phyloP scores from a whole-genome alignment of 2,113 vertebrate genomes.

The Campylomormyrus tamandua region DNA sequence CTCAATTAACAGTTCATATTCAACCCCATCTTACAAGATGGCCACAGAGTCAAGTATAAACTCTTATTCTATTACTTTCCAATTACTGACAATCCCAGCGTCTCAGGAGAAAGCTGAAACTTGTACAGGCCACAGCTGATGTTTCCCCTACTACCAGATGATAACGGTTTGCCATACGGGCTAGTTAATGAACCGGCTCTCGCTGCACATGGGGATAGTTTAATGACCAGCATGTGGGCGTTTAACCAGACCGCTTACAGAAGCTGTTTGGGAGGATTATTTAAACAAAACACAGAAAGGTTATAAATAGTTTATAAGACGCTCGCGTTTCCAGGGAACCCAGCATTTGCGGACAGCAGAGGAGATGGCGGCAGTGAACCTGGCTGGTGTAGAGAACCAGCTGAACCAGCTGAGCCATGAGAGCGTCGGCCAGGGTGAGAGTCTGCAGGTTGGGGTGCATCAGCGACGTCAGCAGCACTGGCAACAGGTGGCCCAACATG shows the following conservation, averaged over 20 bases:
- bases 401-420: constrained; percentile 96
- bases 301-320: background rate
- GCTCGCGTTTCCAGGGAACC: background rate
- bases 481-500: constrained; percentile 91
- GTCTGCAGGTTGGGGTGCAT: constrained; percentile 98
- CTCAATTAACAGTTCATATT: background rate
- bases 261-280: background rate
- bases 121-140: background rate
- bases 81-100: background rate
- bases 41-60: background rate
- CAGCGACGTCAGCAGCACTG: constrained; percentile 85
- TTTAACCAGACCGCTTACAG: constrained; percentile 1
- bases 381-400: constrained; percentile 96
- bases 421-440: constrained; percentile 83
- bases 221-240: background rate
- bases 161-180: background rate
- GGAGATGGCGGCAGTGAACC: constrained; percentile 48
- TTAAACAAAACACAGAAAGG: background rate
- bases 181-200: background rate
- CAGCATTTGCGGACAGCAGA: background rate
- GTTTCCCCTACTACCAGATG: background rate
- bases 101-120: background rate
- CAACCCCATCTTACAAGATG: background rate
- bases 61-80: background rate
- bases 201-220: background rate